Percentiles rank a stretch among this genome's conserved stretches.
Evolutionary conservation across 1,140 invertebrate genomes (phyloP).

Genomic region (Eurosta solidaginis): DNA sequence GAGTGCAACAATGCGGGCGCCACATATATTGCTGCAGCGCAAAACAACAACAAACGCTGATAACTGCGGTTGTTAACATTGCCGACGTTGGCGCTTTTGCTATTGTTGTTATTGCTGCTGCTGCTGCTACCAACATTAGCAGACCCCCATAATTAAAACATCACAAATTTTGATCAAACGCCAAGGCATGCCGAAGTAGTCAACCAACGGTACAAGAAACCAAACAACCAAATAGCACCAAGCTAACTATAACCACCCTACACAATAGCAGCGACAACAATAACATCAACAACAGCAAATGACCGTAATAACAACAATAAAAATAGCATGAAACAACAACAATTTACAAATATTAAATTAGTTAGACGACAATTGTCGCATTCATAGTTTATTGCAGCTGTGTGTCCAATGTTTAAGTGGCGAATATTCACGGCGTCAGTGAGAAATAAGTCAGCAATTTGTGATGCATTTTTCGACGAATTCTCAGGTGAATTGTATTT

Average conservation of each 20-base stretch:
- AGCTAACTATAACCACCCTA: not conserved
- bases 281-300: not conserved
- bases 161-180: slow-evolving; percentile 21
- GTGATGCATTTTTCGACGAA: slow-evolving; percentile 18
- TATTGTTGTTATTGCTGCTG: slow-evolving; percentile 23
- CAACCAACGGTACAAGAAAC: not conserved
- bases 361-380: slow-evolving; percentile 15
- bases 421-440: slow-evolving; percentile 10
- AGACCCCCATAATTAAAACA: slow-evolving; percentile 31
- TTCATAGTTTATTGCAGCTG: slow-evolving; percentile 19
- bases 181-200: slow-evolving; percentile 1
- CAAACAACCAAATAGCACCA: not conserved
- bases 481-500: slow-evolving; percentile 7
- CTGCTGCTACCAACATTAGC: not conserved
- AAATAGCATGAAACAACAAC: not conserved
- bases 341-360: not conserved
- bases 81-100: not conserved
- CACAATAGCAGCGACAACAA: too few species aligned
- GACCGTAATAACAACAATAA: not conserved
- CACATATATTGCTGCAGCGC: not conserved
- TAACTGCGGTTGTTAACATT: slow-evolving; percentile 7
- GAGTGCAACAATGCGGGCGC: slow-evolving; percentile 9
- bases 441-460: slow-evolving; percentile 15
- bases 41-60: not conserved
- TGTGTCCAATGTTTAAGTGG: slow-evolving; percentile 13